These are phyloP conservation scores for Emydoidea blandingii DNA, from an alignment of 2,797 vertebrate species.

Conservation along the genomic window DNA sequence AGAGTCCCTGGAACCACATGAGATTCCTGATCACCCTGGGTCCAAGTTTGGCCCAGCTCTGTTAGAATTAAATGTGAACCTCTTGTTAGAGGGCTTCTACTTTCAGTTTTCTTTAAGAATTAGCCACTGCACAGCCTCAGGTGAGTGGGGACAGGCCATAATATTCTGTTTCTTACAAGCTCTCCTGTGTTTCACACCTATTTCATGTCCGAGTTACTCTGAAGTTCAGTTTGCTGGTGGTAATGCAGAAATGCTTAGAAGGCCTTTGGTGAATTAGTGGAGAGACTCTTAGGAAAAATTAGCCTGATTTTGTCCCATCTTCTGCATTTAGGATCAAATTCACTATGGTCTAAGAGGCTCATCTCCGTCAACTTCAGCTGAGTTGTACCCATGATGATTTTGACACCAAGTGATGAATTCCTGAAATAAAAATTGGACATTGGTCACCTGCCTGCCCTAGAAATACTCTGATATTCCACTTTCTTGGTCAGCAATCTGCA, in stretches of 20 bases:
- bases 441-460: neutral
- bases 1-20: neutral
- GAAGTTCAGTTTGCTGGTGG: neutral
- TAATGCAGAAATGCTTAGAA: neutral
- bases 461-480: neutral
- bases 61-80: slow-evolving; percentile 34
- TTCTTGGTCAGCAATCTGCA: neutral
- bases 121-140: neutral
- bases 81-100: neutral
- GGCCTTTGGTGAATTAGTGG: neutral
- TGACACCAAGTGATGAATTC: neutral
- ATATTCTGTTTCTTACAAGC: neutral
- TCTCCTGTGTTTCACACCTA: neutral
- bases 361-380: fast-evolving
- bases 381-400: neutral
- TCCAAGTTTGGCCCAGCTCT: neutral
- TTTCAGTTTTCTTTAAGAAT: neutral
- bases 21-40: neutral
- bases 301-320: fast-evolving
- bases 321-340: neutral
- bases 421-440: neutral
- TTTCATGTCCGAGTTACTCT: fast-evolving
- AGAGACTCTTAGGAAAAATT: neutral
- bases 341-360: neutral
- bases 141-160: neutral